Evolutionary conservation across 2,113 vertebrate species (phyloP), one percentile per base, ranked within the genome.

Genomic region (Ascaphus truei): DNA sequence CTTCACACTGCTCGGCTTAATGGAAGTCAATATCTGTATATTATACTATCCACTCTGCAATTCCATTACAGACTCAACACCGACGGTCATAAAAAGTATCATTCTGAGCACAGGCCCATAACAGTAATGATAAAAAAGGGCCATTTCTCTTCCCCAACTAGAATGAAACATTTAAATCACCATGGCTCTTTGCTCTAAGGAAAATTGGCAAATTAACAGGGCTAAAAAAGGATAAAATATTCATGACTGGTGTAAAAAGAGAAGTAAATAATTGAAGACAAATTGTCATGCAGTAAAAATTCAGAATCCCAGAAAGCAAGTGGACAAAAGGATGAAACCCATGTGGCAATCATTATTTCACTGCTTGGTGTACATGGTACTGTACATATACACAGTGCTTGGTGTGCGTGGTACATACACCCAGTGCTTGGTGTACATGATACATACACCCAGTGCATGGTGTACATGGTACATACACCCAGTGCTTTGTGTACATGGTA

Each of bases 121-220:
- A 81, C 13, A 76, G 73, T 71, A 80, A 80, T 80, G 82, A 84
- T 75, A 78, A 82, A 78, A 78, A 79, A 76, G 59, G 75, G 81
- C 78, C 77, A 86, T 83, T 83, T 79, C 68, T 84, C 69, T 83
- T 77, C 79, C 68, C 62, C 67, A 81, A 81, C 79, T 68, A 59
- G 34, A 87, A 87, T 80, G 72, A 87, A 88, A 91, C 86, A 86
- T 87, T 87, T 83, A 88, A 89, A 86, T 74, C 80, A 73, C 72
- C 65, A 80, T 74, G 76, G 73, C 76, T 85, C 72, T 85, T 82
- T 81, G 83, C 82, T 85, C 80, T 80, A 83, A 88, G 83, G 82
- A 85, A 89, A 86, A 82, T 43, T 74, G 81, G 78, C 74, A 88
- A 90, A 90, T 89, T 84, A 90, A 84, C 73, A 83, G 81, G 80